Base-by-base conservation (phyloP, 2,797 vertebrate genomes). In the Chaunax sp. region DNA sequence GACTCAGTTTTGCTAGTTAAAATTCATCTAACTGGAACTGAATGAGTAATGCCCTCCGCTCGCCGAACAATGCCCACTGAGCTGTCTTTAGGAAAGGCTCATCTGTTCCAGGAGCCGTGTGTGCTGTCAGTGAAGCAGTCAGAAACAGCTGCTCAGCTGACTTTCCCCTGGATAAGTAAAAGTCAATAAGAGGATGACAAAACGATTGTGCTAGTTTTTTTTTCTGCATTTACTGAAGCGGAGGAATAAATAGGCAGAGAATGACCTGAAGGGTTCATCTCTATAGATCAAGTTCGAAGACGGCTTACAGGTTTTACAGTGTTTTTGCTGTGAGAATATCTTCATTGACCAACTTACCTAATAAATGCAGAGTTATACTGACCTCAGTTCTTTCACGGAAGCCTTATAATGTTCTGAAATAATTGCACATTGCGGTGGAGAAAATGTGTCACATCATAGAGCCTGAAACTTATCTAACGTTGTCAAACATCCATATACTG, bases 381-480 rank as follows among this genome's bases (percentile, higher is more conserved):
- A 25, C 11, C 56, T n/a, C 23, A 49, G 1, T 55, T 55, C n/a
- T 46, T 3, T 43, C 13, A 14, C 38, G 53, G 37, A 67, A 52
- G 20, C 26, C n/a, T 37, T 28, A 53, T 66, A 61, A 38, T 57
- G 22, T 38, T 45, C 14, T 44, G 8, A 66, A 64, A 75, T 43
- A 44, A 22, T 40, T 41, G 13, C 22, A 30, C 56, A 12, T 33
- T 49, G 37, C 77, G 43, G 71, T 46, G 40, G 75, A 65, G 49
- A 62, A 78, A 82, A 59, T 73, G 78, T 76, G 18, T 63, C 55
- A 23, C 54, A 65, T 77, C 62, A 54, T n/a, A 54, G 43, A 55
- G 15, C 8, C 46, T 59, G 71, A 83, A 64, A 56, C 44, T 46
- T 66, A 85, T 84, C 72, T 45, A 23, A 64, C 54, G 40, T 56